phyloP scores from a whole-genome alignment of 2,888 invertebrate species.

The Ferrisia virgata region DNA sequence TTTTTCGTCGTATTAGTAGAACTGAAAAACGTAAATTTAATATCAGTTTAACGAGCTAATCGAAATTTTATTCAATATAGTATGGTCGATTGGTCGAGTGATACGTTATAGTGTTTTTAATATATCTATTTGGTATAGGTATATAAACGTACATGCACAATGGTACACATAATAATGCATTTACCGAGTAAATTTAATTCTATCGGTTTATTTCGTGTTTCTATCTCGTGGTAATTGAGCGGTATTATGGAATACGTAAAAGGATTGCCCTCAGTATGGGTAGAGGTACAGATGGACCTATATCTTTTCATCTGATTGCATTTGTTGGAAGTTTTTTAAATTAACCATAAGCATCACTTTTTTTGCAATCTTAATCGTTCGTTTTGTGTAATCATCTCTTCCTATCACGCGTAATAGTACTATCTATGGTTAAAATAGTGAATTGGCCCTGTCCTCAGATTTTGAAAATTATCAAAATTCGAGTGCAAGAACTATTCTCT shows the following conservation, averaged over 20 bases:
- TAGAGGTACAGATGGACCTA: background rate
- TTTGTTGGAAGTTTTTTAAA: background rate
- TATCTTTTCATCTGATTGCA: background rate
- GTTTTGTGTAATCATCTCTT: no score
- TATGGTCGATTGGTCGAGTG: background rate
- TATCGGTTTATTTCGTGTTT: background rate
- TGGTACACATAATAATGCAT: background rate
- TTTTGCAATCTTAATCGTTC: no score
- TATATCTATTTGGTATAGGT: no score
- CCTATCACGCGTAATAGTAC: no score
- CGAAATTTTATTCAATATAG: background rate
- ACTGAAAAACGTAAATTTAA: slow-evolving; percentile 3
- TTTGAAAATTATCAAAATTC: no score
- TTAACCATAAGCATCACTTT: no score
- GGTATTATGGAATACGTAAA: background rate
- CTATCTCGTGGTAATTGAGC: background rate
- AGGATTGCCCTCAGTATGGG: background rate
- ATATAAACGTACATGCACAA: no score
- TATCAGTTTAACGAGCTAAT: background rate
- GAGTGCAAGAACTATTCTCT: no score
- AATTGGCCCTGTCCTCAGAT: no score
- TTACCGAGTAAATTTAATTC: background rate
- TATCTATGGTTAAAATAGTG: no score
- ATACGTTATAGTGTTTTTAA: background rate
- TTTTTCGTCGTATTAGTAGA: slow-evolving; percentile 13